These are phyloP conservation scores for Notodonta dromedarius DNA, from an alignment of 2,888 invertebrate genomes.

Conservation along the genomic window DNA sequence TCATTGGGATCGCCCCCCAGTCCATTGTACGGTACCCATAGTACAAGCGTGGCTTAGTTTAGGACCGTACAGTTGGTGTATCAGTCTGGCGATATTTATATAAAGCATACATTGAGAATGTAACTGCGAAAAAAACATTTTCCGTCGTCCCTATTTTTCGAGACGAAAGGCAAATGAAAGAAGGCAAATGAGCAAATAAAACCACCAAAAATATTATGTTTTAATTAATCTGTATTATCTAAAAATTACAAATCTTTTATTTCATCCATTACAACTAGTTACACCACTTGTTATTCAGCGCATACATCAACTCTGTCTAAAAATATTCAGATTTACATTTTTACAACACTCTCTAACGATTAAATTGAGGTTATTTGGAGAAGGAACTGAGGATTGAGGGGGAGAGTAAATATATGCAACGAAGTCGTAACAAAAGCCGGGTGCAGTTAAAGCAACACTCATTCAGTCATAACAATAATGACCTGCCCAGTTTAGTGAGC, in stretches of 20 bases:
- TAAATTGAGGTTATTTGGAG: slow-evolving; percentile 26
- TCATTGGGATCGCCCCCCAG: too few species aligned
- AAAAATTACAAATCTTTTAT: slow-evolving; percentile 81
- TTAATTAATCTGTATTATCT: slow-evolving; percentile 78
- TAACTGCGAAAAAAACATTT: too few species aligned
- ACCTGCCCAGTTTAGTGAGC: too few species aligned
- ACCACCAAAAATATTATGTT: slow-evolving; percentile 48
- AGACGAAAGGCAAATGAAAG: neutral
- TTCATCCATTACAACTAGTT: slow-evolving; percentile 73
- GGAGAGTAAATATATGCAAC: slow-evolving; percentile 13
- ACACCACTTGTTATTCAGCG: slow-evolving; percentile 71
- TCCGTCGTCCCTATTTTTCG: too few species aligned
- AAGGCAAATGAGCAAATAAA: slow-evolving; percentile 9
- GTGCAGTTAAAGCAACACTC: slow-evolving; percentile 7
- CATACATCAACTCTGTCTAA: slow-evolving; percentile 68
- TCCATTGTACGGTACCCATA: too few species aligned
- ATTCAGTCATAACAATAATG: neutral
- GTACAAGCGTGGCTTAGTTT: too few species aligned
- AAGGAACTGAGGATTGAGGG: neutral
- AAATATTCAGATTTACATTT: slow-evolving; percentile 80
- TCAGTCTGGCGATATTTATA: too few species aligned
- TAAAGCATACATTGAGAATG: too few species aligned
- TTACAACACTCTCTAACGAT: slow-evolving; percentile 64
- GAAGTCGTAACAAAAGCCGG: slow-evolving; percentile 21
- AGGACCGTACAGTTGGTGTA: too few species aligned